Conservation (phyloP, 2,888 invertebrate genomes). For the Doris montereyensis region DNA sequence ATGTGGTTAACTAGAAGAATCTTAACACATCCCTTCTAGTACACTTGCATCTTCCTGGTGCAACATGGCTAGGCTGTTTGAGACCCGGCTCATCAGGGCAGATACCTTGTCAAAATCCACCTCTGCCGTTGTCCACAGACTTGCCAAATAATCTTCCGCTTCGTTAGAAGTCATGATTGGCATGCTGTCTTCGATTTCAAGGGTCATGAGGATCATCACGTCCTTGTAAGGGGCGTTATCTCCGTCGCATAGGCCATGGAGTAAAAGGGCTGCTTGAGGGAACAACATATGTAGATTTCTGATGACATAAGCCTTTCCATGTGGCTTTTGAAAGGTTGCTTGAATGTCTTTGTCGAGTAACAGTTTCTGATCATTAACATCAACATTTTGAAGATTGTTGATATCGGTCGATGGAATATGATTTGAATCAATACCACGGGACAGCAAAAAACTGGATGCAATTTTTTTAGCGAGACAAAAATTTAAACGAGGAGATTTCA, state of each 20-base stretch:
- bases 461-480: slow-evolving; percentile 52
- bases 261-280: slow-evolving; percentile 57
- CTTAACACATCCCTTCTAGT: not conserved
- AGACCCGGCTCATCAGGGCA: slow-evolving; percentile 59
- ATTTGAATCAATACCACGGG: slow-evolving; percentile 15
- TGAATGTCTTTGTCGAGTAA: slow-evolving; percentile 52
- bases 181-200: slow-evolving; percentile 46
- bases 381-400: slow-evolving; percentile 45
- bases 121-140: slow-evolving; percentile 52
- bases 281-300: slow-evolving; percentile 58
- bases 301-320: slow-evolving; percentile 52
- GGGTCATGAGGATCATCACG: slow-evolving; percentile 55
- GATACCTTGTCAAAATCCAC: slow-evolving; percentile 59
- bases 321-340: slow-evolving; percentile 43
- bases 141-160: slow-evolving; percentile 51
- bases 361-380: slow-evolving; percentile 42
- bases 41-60: slow-evolving; percentile 45
- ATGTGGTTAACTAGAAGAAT: too few relatives aligned
- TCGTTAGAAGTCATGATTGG: not conserved
- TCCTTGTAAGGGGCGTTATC: slow-evolving; percentile 67
- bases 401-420: slow-evolving; percentile 37
- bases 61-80: slow-evolving; percentile 58
- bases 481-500: slow-evolving; percentile 40
- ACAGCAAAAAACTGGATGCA: slow-evolving; percentile 41
- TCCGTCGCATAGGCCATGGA: slow-evolving; percentile 68